Conservation (phyloP, 2,888 invertebrate genomes). For the Conistra vaccinii region DNA sequence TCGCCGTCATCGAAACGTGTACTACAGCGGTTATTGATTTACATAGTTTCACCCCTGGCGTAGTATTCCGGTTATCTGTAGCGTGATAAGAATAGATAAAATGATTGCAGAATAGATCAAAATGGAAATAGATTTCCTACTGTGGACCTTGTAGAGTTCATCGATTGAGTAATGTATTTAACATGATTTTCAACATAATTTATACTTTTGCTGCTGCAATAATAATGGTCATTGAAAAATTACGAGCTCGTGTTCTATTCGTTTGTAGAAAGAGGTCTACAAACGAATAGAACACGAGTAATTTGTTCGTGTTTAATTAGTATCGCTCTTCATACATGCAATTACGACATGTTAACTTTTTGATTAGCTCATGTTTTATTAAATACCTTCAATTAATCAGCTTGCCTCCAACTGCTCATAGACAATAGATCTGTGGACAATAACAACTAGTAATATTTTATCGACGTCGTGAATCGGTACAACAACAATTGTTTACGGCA, state of each 20-base stretch:
- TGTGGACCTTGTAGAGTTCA: neutral
- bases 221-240: neutral
- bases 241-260: no score
- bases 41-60: neutral
- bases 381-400: constrained; percentile 1
- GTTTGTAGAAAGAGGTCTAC: no score
- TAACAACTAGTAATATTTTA: constrained; percentile 26
- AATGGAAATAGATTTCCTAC: constrained; percentile 20
- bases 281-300: constrained; percentile 10
- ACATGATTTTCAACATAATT: constrained; percentile 5
- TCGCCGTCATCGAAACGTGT: neutral
- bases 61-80: constrained; percentile 22
- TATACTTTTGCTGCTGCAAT: neutral
- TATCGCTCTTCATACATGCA: constrained; percentile 3
- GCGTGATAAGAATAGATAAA: constrained; percentile 44
- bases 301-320: constrained; percentile 24
- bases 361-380: constrained; percentile 5
- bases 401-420: neutral
- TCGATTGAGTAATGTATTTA: neutral
- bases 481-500: constrained; percentile 37
- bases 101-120: constrained; percentile 13
- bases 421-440: constrained; percentile 33
- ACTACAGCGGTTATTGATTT: constrained; percentile 26
- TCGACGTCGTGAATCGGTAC: constrained; percentile 1
- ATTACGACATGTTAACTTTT: neutral